Base-by-base conservation (phyloP, 2,113 vertebrate species). In the Cervus canadensis region DNA sequence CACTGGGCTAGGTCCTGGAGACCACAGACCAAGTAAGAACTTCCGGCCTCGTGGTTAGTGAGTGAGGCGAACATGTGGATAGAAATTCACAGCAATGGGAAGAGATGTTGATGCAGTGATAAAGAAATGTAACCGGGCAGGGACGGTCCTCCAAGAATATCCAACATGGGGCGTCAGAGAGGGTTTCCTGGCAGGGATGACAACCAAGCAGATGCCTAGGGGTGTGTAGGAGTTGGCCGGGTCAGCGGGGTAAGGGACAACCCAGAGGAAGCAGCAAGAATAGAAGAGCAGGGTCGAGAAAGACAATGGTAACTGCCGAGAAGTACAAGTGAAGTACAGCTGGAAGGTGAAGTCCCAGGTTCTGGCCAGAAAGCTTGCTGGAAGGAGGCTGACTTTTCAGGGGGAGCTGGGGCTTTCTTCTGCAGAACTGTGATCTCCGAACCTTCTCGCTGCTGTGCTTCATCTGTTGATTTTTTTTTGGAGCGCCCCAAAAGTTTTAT, bases 211-310 rank as follows among this genome's bases (percentile, higher is more conserved):
- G 56, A 50, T 7, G 50, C 64, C 40, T 30, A 10, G 2, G 43
- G 2, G 28, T 45, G 56, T 40, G 17, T 30, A 26, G 54, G 50
- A 16, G 48, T 23, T 36, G 33, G 21, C 36, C 5, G 15, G 71
- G 33, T 74, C 33, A 60, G 33, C 7, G 40, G 56, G 12, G 28
- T 3, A 56, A 90, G 62, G 71, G 82, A 78, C 48, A 64, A 23
- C 8, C 21, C 19, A 54, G 85, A 96, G 89, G 85, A 89, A 86
- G 43, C 25, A 48, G 57, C 78, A 40, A 28, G 86, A 67, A 84
- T 11, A 92, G 67, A 64, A 67, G n/a, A 54, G 43, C 54, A 45
- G 30, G 85, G n/a, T 0, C 3, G 28, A 93, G 89, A 82, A 85
- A 40, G 40, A 78, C 62, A 25, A 12, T 0, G 19, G 43, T 43